Evolutionary conservation across 2,888 invertebrate species (phyloP).

Genomic region (Aphrophora alni): DNA sequence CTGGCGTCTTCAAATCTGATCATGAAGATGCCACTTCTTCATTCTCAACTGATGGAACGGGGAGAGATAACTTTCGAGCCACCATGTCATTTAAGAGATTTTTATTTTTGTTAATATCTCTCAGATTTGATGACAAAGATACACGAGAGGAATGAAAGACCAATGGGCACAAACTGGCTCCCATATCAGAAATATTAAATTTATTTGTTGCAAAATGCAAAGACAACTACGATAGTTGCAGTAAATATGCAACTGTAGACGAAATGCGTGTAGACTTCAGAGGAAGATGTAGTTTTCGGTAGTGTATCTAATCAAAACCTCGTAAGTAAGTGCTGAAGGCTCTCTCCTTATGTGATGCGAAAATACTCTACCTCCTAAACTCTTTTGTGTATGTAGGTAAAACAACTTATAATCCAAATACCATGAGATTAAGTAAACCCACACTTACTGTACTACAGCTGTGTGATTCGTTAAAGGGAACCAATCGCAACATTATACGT

Average conservation of each 20-base stretch:
- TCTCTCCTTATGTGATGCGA: background rate
- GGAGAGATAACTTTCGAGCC: background rate
- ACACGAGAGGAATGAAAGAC: conserved; percentile 12
- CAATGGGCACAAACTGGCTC: conserved; percentile 4
- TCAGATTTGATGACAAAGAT: conserved; percentile 3
- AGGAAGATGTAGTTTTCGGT: conserved; percentile 18
- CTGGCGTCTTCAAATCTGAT: conserved; percentile 14
- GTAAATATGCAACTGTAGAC: conserved; percentile 14
- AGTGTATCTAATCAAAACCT: conserved; percentile 11
- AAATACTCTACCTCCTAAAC: conserved; percentile 7
- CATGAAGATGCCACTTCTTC: background rate
- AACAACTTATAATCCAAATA: background rate
- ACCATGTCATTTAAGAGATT: conserved; percentile 7
- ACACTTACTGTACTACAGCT: too few relatives aligned
- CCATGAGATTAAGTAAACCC: too few relatives aligned
- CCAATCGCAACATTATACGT: too few relatives aligned
- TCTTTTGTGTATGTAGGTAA: conserved; percentile 15
- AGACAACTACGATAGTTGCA: conserved; percentile 4
- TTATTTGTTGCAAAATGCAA: conserved; percentile 12
- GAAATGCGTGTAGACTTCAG: conserved; percentile 11
- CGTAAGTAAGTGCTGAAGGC: conserved; percentile 20
- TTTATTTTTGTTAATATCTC: background rate
- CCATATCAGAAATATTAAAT: background rate
- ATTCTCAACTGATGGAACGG: conserved; percentile 4
- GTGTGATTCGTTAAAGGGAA: too few relatives aligned